Conservation (phyloP, 2,797 vertebrate genomes). For the Amblyraja radiata region DNA sequence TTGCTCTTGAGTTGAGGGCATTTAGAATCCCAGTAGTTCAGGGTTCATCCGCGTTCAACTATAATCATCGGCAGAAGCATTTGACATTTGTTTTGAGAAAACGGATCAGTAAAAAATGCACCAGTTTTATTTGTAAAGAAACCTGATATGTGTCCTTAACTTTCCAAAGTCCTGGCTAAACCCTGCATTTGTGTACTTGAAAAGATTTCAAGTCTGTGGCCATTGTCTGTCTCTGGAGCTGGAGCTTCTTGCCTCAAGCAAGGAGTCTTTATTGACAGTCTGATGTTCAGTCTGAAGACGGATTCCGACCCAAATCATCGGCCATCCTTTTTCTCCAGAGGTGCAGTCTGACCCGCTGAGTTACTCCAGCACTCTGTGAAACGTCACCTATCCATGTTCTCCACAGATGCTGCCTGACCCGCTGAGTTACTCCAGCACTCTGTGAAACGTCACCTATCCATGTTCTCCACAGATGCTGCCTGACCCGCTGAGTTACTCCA, state of each 20-base stretch:
- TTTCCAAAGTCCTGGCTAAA: background rate
- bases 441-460: too few relatives aligned
- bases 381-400: too few relatives aligned
- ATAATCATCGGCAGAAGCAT: background rate
- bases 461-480: too few relatives aligned
- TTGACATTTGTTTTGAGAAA: constrained; percentile 31
- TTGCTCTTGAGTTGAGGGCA: background rate
- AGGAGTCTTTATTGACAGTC: background rate
- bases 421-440: too few relatives aligned
- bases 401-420: too few relatives aligned
- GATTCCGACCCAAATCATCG: too few relatives aligned
- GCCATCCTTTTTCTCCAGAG: too few relatives aligned
- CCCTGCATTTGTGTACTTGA: background rate
- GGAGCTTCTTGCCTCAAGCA: background rate
- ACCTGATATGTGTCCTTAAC: background rate
- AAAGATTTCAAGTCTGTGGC: background rate
- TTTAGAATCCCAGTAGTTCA: background rate
- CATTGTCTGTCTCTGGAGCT: background rate
- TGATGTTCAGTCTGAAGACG: too few relatives aligned
- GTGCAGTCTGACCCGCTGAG: too few relatives aligned
- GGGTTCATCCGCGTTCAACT: constrained; percentile 6
- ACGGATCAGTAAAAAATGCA: constrained; percentile 26
- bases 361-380: too few relatives aligned
- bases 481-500: too few relatives aligned
- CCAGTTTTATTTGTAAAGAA: constrained; percentile 16